Percentiles rank a stretch among this genome's conserved stretches.
Conservation (phyloP, 2,888 invertebrate genomes). For the Chirona hameri region DNA sequence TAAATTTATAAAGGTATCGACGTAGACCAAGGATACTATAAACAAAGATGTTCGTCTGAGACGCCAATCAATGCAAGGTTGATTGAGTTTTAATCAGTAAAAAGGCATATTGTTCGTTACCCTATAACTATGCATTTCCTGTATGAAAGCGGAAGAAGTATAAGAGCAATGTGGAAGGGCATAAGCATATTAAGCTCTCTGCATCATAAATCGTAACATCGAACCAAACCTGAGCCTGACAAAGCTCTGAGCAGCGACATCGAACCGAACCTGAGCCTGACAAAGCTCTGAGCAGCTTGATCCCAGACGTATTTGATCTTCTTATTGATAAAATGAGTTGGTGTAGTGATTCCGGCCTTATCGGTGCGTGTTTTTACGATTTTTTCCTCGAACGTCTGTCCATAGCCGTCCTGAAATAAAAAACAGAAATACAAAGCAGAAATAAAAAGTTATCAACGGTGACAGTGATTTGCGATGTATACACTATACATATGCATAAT, state of each 20-base stretch:
- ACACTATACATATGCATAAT: background rate
- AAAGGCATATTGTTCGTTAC: too few species aligned
- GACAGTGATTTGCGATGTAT: background rate
- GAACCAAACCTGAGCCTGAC: slow-evolving; percentile 44
- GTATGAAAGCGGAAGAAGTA: too few species aligned
- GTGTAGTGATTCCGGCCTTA: background rate
- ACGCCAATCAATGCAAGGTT: too few species aligned
- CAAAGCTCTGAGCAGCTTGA: slow-evolving; percentile 42
- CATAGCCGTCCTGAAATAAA: background rate
- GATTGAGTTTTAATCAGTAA: too few species aligned
- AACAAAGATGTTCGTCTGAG: too few species aligned
- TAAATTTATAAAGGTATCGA: too few species aligned
- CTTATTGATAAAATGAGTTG: slow-evolving; percentile 47
- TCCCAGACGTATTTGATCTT: slow-evolving; percentile 51
- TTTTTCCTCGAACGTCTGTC: background rate
- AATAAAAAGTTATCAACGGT: background rate
- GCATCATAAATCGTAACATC: too few species aligned
- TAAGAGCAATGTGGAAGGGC: too few species aligned
- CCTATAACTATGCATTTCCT: too few species aligned
- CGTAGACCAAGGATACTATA: too few species aligned
- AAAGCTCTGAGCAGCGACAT: slow-evolving; percentile 40
- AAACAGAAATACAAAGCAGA: background rate
- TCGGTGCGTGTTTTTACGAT: background rate
- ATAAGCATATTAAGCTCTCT: too few species aligned
- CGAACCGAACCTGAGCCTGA: slow-evolving; percentile 44